These are phyloP conservation scores for Panagrolaimus sp. DNA, from an alignment of 1,140 invertebrate species.

Conservation along the genomic window DNA sequence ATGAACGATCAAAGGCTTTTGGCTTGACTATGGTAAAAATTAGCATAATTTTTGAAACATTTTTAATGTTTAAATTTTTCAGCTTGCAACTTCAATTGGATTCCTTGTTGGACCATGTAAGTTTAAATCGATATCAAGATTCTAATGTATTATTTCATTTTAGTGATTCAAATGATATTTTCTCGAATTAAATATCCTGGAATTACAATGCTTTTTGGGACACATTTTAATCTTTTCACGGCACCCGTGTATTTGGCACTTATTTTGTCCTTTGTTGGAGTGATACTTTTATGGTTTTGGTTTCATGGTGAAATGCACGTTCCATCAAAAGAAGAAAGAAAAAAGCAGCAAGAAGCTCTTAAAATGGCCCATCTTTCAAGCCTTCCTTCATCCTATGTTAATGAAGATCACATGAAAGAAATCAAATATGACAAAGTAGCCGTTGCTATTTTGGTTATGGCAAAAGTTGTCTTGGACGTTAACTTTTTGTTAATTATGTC, in stretches of 20 bases:
- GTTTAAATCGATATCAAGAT: background rate
- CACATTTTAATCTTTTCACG: slow-evolving; percentile 31
- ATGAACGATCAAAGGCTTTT: slow-evolving; percentile 12
- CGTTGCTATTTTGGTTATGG: slow-evolving; percentile 24
- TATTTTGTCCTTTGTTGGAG: background rate
- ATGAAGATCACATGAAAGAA: background rate
- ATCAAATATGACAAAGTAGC: slow-evolving; percentile 22
- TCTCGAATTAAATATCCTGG: slow-evolving; percentile 28
- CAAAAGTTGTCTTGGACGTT: slow-evolving; percentile 15
- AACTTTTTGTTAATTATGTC: slow-evolving; percentile 17
- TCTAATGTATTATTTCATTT: background rate
- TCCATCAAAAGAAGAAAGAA: background rate
- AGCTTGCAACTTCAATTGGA: background rate
- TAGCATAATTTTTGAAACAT: too few relatives aligned
- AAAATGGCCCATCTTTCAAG: background rate
- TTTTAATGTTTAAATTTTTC: too few relatives aligned
- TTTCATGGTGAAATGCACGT: slow-evolving; percentile 25
- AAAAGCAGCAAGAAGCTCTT: background rate
- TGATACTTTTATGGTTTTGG: slow-evolving; percentile 16
- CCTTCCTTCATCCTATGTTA: background rate
- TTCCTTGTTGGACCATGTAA: slow-evolving; percentile 7
- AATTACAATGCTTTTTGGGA: slow-evolving; percentile 18
- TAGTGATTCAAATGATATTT: slow-evolving; percentile 16
- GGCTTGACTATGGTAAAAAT: background rate
- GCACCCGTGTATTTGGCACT: slow-evolving; percentile 26